Base-by-base conservation (phyloP, 1,140 invertebrate species). In the Daktulosphaira vitifoliae region DNA sequence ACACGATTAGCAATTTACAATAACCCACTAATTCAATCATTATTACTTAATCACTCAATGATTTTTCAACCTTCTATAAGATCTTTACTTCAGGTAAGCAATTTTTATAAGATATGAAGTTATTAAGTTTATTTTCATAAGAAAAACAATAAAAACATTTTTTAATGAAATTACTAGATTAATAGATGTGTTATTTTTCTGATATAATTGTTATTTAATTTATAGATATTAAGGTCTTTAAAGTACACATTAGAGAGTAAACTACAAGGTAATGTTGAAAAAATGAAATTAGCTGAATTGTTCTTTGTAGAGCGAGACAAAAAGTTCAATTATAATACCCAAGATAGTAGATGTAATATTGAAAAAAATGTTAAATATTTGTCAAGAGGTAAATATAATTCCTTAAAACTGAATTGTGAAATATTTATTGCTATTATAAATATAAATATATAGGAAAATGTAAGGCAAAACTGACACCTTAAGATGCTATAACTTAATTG, bases 11-110 rank as follows among this genome's bases (percentile, higher is more conserved):
- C 90, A 3, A 82, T 86, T 44, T 93, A 92, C 75, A 88, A 92
- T 0, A 88, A 96, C 68, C 89, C 91, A 3, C 75, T 97, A 16
- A 76, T 97, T 8, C 82, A 88, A 51, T 89, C 92, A 1, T 86
- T 96, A 73, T 77, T 98, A 26, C 78, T 97, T 11, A 91, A 92
- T 73, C 84, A 90, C 67, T 87, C 85, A 65, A 82, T 93, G 54
- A 85, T 91, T 54, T 84, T 93, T 70, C 90, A 93, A 73, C 90
- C 91, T 2, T 88, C 88, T 71, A 88, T 95, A 68, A 87, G 89
- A 73, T 94, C 90, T 16, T 78, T 97, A 53, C 87, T 89, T 76
- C 90, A 94, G 81, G 90, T 93, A 70, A 74, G 70, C 74, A 69
- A 50, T 62, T 46, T 52, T 68, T 26, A 38, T n/a, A n/a, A n/a